phyloP scores from a whole-genome alignment of 1,140 invertebrate genomes.

The Drosophila murphyi region DNA sequence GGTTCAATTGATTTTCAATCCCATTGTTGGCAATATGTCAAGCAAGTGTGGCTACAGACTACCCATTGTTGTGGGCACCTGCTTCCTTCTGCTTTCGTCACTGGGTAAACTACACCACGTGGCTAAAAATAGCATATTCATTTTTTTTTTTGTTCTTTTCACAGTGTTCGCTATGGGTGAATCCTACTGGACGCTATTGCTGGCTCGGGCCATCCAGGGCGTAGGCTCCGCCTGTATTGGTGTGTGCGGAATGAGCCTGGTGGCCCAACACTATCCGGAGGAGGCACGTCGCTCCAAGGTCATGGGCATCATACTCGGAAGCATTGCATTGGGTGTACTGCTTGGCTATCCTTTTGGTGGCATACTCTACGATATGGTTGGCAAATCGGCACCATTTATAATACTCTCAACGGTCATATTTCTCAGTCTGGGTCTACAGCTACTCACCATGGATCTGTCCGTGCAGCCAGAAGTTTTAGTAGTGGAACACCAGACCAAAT shows the following conservation, averaged over 20 bases:
- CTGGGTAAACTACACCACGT: conserved; percentile 87
- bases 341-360: conserved; percentile 92
- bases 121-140: conserved; percentile 17
- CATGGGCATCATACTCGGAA: conserved; percentile 92
- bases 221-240: conserved; percentile 93
- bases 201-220: conserved; percentile 94
- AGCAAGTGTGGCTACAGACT: conserved; percentile 90
- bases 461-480: conserved; percentile 66
- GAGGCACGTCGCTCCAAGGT: conserved; percentile 87
- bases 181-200: conserved; percentile 89
- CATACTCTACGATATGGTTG: conserved; percentile 90
- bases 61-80: conserved; percentile 92
- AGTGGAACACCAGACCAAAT: conserved; percentile 81
- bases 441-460: conserved; percentile 75
- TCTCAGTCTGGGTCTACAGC: conserved; percentile 85
- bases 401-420: conserved; percentile 88
- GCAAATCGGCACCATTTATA: conserved; percentile 90
- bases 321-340: conserved; percentile 91
- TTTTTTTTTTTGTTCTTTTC: background rate
- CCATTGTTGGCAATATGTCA: conserved; percentile 90
- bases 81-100: conserved; percentile 92
- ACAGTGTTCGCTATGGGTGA: conserved; percentile 93
- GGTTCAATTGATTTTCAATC: conserved; percentile 93
- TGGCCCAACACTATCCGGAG: conserved; percentile 85
- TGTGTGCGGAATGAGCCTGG: conserved; percentile 89